These are phyloP conservation scores for Luperina testacea DNA, from an alignment of 2,888 invertebrate species.

Conservation along the genomic window DNA sequence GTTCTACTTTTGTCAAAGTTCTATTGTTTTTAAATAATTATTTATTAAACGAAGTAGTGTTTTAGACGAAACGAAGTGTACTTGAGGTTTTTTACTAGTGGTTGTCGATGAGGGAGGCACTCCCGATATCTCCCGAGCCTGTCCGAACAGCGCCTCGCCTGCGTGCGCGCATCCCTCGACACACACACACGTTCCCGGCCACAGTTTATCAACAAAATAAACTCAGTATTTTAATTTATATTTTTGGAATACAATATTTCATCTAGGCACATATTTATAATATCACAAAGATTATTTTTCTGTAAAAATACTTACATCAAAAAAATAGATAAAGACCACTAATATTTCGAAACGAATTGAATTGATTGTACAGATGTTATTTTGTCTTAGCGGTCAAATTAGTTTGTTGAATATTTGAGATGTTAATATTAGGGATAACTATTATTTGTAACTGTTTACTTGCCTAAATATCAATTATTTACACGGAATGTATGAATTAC, in stretches of 20 bases:
- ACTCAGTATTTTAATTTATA: slow-evolving; percentile 69
- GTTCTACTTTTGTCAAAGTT: slow-evolving; percentile 83
- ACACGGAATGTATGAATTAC: slow-evolving; percentile 67
- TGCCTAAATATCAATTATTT: slow-evolving; percentile 76
- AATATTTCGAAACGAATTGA: slow-evolving; percentile 67
- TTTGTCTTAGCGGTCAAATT: slow-evolving; percentile 69
- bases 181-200: slow-evolving; percentile 21
- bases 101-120: slow-evolving; percentile 52
- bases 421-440: slow-evolving; percentile 61
- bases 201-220: slow-evolving; percentile 45
- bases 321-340: slow-evolving; percentile 47
- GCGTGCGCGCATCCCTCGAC: slow-evolving; percentile 9
- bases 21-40: slow-evolving; percentile 75
- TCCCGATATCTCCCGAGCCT: slow-evolving; percentile 24
- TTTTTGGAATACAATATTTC: slow-evolving; percentile 76
- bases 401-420: slow-evolving; percentile 68
- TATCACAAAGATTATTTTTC: slow-evolving; percentile 72
- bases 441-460: slow-evolving; percentile 70
- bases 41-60: slow-evolving; percentile 73
- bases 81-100: slow-evolving; percentile 75
- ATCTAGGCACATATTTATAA: slow-evolving; percentile 68
- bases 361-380: slow-evolving; percentile 67
- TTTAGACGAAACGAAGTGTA: slow-evolving; percentile 77
- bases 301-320: slow-evolving; percentile 62
- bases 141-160: slow-evolving; percentile 2